Evolutionary conservation across 2,888 invertebrate species (phyloP).

Genomic region (Siphlonurus alternatus): DNA sequence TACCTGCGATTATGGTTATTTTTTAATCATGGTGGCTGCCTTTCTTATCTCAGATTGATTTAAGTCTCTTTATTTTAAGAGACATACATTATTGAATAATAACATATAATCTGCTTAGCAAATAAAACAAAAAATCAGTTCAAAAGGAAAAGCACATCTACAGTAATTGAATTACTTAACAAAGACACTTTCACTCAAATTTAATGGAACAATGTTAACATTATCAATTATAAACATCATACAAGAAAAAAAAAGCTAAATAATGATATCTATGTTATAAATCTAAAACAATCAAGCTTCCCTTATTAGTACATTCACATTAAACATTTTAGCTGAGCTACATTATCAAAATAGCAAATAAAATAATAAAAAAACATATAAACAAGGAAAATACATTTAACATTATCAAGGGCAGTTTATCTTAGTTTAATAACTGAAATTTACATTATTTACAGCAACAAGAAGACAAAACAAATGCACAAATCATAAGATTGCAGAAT

Average conservation of each 20-base stretch:
- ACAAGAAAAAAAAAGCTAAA: slow-evolving; percentile 20
- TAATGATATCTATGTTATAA: background rate
- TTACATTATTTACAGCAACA: background rate
- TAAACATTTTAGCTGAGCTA: no score
- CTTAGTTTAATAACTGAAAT: background rate
- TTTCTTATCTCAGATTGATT: no score
- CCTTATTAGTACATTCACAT: no score
- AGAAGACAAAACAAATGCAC: background rate
- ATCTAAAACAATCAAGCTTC: background rate
- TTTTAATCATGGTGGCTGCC: no score
- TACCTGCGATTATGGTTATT: no score
- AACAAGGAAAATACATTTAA: no score
- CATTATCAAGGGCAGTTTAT: background rate
- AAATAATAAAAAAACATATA: background rate
- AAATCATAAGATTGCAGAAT: background rate
- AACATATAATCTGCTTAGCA: no score
- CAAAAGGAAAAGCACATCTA: background rate
- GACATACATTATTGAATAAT: no score
- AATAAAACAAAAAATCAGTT: background rate
- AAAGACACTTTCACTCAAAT: no score
- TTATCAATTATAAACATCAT: slow-evolving; percentile 9
- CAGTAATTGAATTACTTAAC: no score
- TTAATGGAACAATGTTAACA: no score
- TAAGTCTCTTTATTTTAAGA: no score
- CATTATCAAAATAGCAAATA: background rate